Evolutionary conservation across 2,888 invertebrate species (phyloP).

Genomic region (Alcis repandata): DNA sequence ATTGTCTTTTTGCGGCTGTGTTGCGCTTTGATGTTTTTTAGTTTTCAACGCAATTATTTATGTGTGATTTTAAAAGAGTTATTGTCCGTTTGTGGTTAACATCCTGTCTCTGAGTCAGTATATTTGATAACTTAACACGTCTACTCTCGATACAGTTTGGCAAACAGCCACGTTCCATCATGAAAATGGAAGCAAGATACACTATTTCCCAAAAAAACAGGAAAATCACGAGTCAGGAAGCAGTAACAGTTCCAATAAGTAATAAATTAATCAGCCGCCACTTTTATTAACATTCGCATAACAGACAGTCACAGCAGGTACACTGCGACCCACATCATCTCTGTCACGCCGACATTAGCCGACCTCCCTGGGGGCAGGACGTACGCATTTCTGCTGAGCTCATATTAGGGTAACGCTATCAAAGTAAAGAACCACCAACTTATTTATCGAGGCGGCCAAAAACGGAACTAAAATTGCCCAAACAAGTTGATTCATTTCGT

Average conservation of each 20-base stretch:
- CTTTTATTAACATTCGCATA: constrained; percentile 6
- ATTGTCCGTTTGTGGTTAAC: no score
- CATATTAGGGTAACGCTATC: constrained; percentile 29
- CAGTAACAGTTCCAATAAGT: no score
- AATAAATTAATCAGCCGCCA: constrained; percentile 1
- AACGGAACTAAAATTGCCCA: background rate
- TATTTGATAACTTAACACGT: no score
- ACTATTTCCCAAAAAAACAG: no score
- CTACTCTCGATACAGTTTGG: no score
- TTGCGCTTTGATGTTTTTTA: background rate
- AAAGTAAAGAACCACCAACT: constrained; percentile 9
- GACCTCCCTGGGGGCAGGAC: constrained; percentile 13
- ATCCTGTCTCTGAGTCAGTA: no score
- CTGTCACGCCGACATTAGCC: constrained; percentile 29
- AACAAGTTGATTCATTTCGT: background rate
- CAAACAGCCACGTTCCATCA: no score
- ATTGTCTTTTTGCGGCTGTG: background rate
- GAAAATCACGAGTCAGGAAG: no score
- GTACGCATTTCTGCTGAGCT: constrained; percentile 18
- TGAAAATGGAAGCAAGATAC: no score
- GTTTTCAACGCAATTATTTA: no score
- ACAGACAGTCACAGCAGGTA: constrained; percentile 16
- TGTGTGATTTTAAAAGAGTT: no score
- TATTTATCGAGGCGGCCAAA: background rate
- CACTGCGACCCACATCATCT: constrained; percentile 26